These are phyloP conservation scores for Seriola rivoliana DNA, from an alignment of 2,113 vertebrate genomes.

Conservation along the genomic window DNA sequence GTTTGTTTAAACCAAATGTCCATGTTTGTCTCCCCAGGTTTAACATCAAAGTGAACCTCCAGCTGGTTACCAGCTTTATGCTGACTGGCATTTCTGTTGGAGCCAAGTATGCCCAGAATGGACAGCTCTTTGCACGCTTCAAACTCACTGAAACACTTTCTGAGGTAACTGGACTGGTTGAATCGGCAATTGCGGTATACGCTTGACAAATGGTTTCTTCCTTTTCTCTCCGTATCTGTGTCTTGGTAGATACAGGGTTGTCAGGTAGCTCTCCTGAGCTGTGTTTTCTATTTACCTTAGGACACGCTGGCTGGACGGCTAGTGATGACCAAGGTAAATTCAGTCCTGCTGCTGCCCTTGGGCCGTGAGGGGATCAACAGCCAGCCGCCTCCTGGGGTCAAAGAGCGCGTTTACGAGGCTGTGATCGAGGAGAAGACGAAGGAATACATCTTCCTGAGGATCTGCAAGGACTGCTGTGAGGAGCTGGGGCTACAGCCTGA, in stretches of 20 bases:
- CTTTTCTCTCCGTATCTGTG: neutral
- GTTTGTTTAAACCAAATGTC: neutral
- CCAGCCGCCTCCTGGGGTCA: conserved; percentile 91
- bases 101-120: conserved; percentile 98
- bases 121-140: conserved; percentile 98
- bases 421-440: conserved; percentile 99
- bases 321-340: conserved; percentile 99
- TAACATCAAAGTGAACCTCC: conserved; percentile 98
- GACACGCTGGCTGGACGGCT: conserved; percentile 97
- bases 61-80: conserved; percentile 99
- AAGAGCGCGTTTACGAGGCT: conserved; percentile 98
- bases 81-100: conserved; percentile 97
- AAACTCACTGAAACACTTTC: conserved; percentile 98
- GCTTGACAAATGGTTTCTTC: neutral
- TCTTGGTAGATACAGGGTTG: neutral
- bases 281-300: conserved; percentile 41
- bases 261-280: neutral
- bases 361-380: conserved; percentile 86
- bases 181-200: neutral
- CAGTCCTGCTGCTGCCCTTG: conserved; percentile 94
- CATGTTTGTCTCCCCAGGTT: conserved; percentile 85
- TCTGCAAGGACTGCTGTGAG: conserved; percentile 96
- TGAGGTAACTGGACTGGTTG: conserved; percentile 79
- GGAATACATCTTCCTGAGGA: conserved; percentile 98
- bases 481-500: conserved; percentile 94